These are phyloP conservation scores for Synergus laeviventris DNA, from an alignment of 2,888 invertebrate genomes.

Conservation along the genomic window DNA sequence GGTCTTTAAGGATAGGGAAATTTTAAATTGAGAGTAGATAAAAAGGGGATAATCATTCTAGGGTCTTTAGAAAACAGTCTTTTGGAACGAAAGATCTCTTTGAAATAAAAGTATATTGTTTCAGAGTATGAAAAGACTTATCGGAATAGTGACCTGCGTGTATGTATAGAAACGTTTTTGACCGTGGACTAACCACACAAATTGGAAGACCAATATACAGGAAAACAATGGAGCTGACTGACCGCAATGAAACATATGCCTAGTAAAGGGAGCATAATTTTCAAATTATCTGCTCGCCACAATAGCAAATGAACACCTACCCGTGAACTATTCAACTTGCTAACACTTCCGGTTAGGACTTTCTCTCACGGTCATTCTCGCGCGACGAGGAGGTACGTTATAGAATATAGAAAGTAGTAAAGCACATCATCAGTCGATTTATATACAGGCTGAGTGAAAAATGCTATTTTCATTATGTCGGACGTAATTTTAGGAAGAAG, in stretches of 20 bases:
- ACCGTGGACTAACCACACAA: background rate
- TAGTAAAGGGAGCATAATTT: conserved; percentile 3
- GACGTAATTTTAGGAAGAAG: too few relatives aligned
- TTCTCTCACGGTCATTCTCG: conserved; percentile 45
- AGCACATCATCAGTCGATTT: conserved; percentile 38
- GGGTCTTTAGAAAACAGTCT: too few relatives aligned
- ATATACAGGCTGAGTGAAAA: conserved; percentile 27
- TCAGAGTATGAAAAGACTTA: too few relatives aligned
- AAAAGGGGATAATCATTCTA: background rate
- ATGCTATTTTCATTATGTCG: conserved; percentile 13
- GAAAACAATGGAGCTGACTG: background rate
- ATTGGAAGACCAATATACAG: background rate
- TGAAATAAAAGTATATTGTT: too few relatives aligned
- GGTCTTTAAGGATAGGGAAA: conserved; percentile 1
- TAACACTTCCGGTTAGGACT: conserved; percentile 5
- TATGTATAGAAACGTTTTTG: background rate
- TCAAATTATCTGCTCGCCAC: conserved; percentile 27
- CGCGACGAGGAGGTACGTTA: conserved; percentile 50
- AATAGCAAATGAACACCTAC: conserved; percentile 15
- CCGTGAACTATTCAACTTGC: conserved; percentile 27
- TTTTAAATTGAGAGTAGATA: background rate
- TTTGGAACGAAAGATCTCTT: too few relatives aligned
- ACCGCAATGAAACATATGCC: conserved; percentile 25
- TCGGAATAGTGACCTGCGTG: too few relatives aligned
- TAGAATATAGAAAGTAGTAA: conserved; percentile 19